phyloP scores from a whole-genome alignment of 2,797 vertebrate species.

The Cheirogaleus major region DNA sequence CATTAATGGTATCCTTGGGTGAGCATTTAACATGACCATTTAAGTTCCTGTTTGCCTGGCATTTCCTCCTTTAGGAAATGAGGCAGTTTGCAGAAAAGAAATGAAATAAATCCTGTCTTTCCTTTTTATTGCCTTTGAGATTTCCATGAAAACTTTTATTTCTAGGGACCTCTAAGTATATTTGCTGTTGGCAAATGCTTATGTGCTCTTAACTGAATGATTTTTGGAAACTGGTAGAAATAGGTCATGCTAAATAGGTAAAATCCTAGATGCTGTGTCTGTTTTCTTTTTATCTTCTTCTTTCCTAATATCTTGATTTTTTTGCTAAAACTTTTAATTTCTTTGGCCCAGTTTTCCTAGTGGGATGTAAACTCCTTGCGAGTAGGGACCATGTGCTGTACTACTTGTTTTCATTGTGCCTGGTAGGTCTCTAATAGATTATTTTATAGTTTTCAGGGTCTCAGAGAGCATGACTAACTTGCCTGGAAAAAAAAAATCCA shows the following conservation, averaged over 20 bases:
- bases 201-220: slow-evolving; percentile 51
- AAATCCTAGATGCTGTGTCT: not conserved
- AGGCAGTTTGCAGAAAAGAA: slow-evolving; percentile 56
- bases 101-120: slow-evolving; percentile 61
- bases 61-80: slow-evolving; percentile 65
- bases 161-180: slow-evolving; percentile 47
- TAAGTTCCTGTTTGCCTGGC: slow-evolving; percentile 5
- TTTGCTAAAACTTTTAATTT: slow-evolving; percentile 22
- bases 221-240: slow-evolving; percentile 55
- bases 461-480: not conserved
- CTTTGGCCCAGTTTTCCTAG: not conserved
- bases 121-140: slow-evolving; percentile 50
- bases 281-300: not conserved
- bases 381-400: not conserved
- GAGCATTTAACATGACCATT: slow-evolving; percentile 21
- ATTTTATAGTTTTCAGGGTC: not conserved
- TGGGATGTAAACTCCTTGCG: not conserved
- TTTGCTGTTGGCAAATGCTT: slow-evolving; percentile 59
- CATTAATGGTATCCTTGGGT: slow-evolving; percentile 23
- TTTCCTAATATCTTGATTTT: not conserved
- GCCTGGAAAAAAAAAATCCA: not conserved
- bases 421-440: not conserved
- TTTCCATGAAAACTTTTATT: slow-evolving; percentile 69
- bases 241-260: not conserved
- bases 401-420: not conserved